Base-by-base conservation (phyloP, 2,797 vertebrate species). In the Percopsis omiscomaycus region DNA sequence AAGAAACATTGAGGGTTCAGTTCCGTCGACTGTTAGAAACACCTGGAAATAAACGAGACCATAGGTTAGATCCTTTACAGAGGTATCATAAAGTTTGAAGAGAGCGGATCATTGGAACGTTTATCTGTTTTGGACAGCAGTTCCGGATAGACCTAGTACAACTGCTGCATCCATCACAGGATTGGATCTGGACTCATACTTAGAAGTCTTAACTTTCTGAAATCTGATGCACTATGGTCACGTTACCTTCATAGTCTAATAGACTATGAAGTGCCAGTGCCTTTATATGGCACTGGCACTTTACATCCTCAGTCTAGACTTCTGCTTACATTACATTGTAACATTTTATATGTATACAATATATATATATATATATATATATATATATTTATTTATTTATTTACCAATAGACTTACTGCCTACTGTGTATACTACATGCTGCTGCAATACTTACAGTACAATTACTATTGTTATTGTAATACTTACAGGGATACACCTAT, bases 161-260 rank as follows among this genome's bases (percentile, higher is more conserved):
- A 53, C 59, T 57, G 64, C 52, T 70, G 55, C 65, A 64, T 64
- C 54, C 64, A 58, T 75, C 67, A 68, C 58, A 54, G 65, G 51
- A 61, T 62, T 65, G 72, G 13, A 50, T 55, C 13, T 70, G 71
- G 55, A 27, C 61, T 28, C 44, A 68, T 59, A 49, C 67, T 78
- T 66, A 54, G n/a, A n/a, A n/a, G n/a, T n/a, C n/a, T n/a, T n/a
- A n/a, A n/a, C n/a, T n/a, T n/a, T n/a, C n/a, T n/a, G n/a, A n/a
- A n/a, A n/a, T n/a, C 61, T 64, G 73, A 42, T 30, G 48, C 46
- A 55, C 47, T 62, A 69, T 63, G 44, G 12, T 5, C 44, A 13
- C 54, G 0, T n/a, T 8, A 5, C 30, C 30, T 12, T 28, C 22
- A 28, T 27, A 16, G 32, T 48, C 37, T 61, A 64, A 49, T 15